Evolutionary conservation across 2,113 vertebrate genomes (phyloP).

Genomic region (Eulemur macaco): DNA sequence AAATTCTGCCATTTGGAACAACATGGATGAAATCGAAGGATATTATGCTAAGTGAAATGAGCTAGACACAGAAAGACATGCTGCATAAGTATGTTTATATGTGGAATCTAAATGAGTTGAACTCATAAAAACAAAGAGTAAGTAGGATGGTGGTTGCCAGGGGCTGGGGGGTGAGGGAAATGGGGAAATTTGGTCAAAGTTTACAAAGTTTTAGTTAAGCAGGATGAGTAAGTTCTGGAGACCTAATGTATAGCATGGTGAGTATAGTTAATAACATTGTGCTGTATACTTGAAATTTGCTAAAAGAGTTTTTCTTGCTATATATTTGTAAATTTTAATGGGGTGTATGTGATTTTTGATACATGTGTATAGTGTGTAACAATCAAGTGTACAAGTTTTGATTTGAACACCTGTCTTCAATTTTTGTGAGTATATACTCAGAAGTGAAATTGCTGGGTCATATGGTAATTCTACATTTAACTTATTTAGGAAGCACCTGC

Average conservation of each 20-base stretch:
- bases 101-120: not conserved
- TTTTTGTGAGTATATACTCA: not conserved
- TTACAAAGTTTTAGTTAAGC: no score
- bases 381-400: not conserved
- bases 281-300: no score
- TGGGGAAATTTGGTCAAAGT: no score
- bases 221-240: no score
- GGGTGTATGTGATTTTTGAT: no score
- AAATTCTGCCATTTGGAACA: not conserved
- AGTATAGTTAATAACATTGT: no score
- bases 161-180: no score
- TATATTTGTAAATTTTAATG: no score
- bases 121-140: not conserved
- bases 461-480: not conserved
- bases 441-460: not conserved
- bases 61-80: not conserved
- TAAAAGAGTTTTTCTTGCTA: no score
- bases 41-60: not conserved
- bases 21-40: not conserved
- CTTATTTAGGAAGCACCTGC: not conserved
- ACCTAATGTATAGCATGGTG: no score
- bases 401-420: not conserved
- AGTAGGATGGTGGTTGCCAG: not conserved
- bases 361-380: no score
- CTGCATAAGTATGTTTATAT: not conserved